Base-by-base conservation (phyloP, 2,797 vertebrate genomes). In the Valencia hispanica region DNA sequence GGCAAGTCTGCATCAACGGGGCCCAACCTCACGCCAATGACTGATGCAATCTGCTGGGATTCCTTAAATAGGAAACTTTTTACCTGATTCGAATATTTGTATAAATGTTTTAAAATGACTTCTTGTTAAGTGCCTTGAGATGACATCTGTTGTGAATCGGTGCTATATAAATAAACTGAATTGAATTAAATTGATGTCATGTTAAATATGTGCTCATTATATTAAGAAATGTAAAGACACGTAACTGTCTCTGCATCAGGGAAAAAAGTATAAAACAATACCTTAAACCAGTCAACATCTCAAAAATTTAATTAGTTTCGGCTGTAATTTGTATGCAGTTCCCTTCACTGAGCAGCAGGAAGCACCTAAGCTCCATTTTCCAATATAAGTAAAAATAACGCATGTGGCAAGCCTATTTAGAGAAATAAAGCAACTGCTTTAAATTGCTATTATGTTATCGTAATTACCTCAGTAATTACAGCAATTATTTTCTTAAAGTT, bases 401-500 rank as follows among this genome's bases (percentile, higher is more conserved):
- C 22, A 68, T 68, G 25, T 17, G 39, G 41, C 39, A 68, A 15
- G 65, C 39, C 41, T 68, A n/a, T 68, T 27, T 43, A 17, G 65
- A 14, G 3, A 53, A 74, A 39, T n/a, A 0, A 17, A n/a, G 41
- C 34, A 51, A 47, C 53, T 18, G 25, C 22, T 53, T 41, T 72
- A 39, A 72, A 22, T 47, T 61, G 30, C 18, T n/a, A 34, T 48
- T 50, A 27, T 65, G 71, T 20, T 57, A 0, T 22, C 36, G 27
- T 39, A 39, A 68, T 41, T 41, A 66, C 43, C 34, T 73, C 36
- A 34, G 27, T 63, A 32, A 73, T 73, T 32, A 34, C 43, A 32
- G 18, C 25, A 55, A 70, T 61, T 63, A 63, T 63, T 65, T 65
- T 32, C 61, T 65, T 39, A 65, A 65, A 65, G 61, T 65, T 65